Evolutionary conservation across 2,888 invertebrate species (phyloP).

Genomic region (Pristionchus fissidentatus): DNA sequence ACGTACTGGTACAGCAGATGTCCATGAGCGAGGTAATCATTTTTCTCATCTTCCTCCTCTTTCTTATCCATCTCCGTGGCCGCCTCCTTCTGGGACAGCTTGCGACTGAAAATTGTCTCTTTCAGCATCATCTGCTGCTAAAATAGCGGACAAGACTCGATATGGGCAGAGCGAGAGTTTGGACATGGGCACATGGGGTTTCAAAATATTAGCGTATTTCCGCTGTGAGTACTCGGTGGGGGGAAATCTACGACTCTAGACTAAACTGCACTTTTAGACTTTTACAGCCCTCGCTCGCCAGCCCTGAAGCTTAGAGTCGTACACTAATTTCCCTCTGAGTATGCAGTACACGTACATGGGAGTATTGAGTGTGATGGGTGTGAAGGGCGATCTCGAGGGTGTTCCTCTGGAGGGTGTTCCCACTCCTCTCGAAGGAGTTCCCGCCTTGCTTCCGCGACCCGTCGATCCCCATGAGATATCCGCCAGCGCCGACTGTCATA

Average conservation of each 20-base stretch:
- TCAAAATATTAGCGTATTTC: background rate
- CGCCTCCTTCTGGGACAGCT: background rate
- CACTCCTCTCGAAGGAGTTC: background rate
- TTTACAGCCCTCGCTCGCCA: too few species aligned
- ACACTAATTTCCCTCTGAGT: too few species aligned
- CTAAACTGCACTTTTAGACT: too few species aligned
- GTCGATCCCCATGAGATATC: conserved; percentile 14
- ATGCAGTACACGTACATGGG: too few species aligned
- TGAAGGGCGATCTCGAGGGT: conserved; percentile 10
- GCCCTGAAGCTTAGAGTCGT: too few species aligned
- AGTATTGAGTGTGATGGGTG: background rate
- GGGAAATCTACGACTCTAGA: too few species aligned
- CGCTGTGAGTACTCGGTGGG: too few species aligned
- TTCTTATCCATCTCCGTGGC: background rate
- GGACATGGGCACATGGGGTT: background rate
- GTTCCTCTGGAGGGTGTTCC: too few species aligned
- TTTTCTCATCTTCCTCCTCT: conserved; percentile 3
- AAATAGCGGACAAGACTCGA: background rate
- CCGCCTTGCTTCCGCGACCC: background rate
- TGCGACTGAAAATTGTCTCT: background rate
- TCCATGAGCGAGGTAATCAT: background rate
- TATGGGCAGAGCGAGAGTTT: too few species aligned
- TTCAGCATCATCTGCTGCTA: background rate
- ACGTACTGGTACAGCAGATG: conserved; percentile 36
- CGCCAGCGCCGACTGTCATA: background rate